Base-by-base conservation (phyloP, 1,140 invertebrate genomes). In the Sinella curviseta region DNA sequence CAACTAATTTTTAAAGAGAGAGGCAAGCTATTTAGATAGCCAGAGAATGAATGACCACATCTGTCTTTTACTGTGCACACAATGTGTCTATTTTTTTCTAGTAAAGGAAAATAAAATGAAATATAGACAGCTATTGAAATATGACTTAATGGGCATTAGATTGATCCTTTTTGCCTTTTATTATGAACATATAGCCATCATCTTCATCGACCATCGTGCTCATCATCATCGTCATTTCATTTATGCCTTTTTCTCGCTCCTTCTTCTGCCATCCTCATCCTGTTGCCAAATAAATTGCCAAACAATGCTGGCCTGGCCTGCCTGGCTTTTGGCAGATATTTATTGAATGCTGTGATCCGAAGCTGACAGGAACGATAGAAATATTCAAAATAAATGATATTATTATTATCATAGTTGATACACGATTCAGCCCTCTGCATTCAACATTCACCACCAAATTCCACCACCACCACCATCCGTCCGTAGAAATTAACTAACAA, bases 321-420 rank as follows among this genome's bases (percentile, higher is more conserved):
- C n/a, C n/a, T n/a, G n/a, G 57, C 16, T 4, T 26, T 65, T 65
- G 57, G 57, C 57, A 65, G 57, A n/a, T 65, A 65, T 65, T 70
- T 70, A 70, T 70, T 70, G 65, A 33, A 3, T 70, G 65, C 31
- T 70, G 65, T 70, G 65, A 70, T 70, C 28, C n/a, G 8, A 30
- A 70, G 8, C 26, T 70, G 65, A 70, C 65, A 70, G 12, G 12
- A 33, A 3, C 14, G 26, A 70, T 8, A 33, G 30, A 33, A 70
- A 30, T 31, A 33, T 30, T 33, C 12, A 24, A 17, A 60, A 60
- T 60, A n/a, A 60, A 60, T 60, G 55, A 60, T 26, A 60, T 60
- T 60, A 60, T 60, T 60, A 60, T 60, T 60, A 14, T 14, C 24
- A 24, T 60, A 48, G 39, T 8, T 48, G 39, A 48, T 48, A 8